Percentiles rank a stretch among this genome's conserved stretches.
Evolutionary conservation across 2,113 vertebrate genomes (phyloP).

Genomic region (Pogona vitticeps): DNA sequence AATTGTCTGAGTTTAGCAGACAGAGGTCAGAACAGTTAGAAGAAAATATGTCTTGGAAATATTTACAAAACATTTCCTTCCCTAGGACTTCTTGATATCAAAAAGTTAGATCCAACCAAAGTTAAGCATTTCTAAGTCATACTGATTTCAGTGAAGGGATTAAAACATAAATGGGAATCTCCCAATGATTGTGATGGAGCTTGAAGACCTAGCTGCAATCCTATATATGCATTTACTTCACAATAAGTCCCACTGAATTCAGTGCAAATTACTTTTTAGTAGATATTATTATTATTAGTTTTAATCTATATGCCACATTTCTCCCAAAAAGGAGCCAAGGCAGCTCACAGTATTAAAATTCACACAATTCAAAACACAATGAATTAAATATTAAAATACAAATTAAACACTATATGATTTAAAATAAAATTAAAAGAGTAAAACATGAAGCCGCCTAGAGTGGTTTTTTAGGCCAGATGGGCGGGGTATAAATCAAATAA

Average conservation of each 20-base stretch:
- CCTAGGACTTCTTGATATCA: background rate
- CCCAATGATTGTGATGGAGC: background rate
- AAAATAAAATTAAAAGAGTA: too few species aligned
- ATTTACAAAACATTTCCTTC: background rate
- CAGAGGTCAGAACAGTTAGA: slow-evolving; percentile 9
- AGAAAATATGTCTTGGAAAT: background rate
- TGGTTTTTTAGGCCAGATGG: too few species aligned
- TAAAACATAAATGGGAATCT: background rate
- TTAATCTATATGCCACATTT: too few species aligned
- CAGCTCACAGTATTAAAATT: too few species aligned
- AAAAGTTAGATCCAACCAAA: background rate
- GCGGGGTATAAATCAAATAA: too few species aligned
- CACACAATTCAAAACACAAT: too few species aligned
- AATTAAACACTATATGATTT: too few species aligned
- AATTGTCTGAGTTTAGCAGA: slow-evolving; percentile 9
- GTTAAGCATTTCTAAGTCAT: background rate
- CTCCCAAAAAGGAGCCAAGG: too few species aligned
- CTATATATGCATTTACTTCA: too few species aligned
- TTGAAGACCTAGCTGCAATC: background rate
- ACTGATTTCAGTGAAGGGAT: background rate
- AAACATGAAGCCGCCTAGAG: too few species aligned
- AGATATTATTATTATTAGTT: too few species aligned
- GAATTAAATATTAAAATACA: too few species aligned
- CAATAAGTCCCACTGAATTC: background rate
- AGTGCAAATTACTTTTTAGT: background rate